phyloP scores from a whole-genome alignment of 2,888 invertebrate genomes.

The Formica aserva region DNA sequence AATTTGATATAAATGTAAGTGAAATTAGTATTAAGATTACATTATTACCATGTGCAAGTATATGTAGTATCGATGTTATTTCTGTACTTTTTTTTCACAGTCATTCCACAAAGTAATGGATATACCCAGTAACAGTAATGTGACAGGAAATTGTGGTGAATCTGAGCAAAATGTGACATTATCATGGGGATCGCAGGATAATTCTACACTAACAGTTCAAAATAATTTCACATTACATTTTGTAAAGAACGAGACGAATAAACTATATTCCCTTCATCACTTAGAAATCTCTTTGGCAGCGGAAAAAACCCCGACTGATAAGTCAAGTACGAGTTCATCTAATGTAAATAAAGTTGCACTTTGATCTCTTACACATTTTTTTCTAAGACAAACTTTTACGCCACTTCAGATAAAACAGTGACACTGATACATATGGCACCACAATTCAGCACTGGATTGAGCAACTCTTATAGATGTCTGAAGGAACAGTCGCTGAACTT shows the following conservation, averaged over 20 bases:
- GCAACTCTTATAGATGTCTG: constrained; percentile 91
- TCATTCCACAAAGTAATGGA: constrained; percentile 81
- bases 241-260: constrained; percentile 82
- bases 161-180: constrained; percentile 82
- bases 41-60: not conserved
- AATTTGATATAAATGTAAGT: not conserved
- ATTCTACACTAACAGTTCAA: not conserved
- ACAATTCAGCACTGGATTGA: constrained; percentile 88
- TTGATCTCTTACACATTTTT: constrained; percentile 5
- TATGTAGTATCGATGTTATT: constrained; percentile 1
- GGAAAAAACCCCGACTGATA: constrained; percentile 82
- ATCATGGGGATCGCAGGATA: constrained; percentile 82
- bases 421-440: constrained; percentile 86
- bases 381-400: constrained; percentile 28
- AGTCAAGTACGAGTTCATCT: constrained; percentile 69
- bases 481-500: constrained; percentile 88
- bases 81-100: constrained; percentile 74
- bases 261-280: constrained; percentile 78
- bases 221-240: constrained; percentile 85
- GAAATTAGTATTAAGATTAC: not conserved
- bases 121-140: constrained; percentile 85
- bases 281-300: constrained; percentile 78
- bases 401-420: constrained; percentile 81
- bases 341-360: constrained; percentile 12
- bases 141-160: constrained; percentile 84